Evolutionary conservation across 2,888 invertebrate species (phyloP).

Genomic region (Cheilosia grossa): DNA sequence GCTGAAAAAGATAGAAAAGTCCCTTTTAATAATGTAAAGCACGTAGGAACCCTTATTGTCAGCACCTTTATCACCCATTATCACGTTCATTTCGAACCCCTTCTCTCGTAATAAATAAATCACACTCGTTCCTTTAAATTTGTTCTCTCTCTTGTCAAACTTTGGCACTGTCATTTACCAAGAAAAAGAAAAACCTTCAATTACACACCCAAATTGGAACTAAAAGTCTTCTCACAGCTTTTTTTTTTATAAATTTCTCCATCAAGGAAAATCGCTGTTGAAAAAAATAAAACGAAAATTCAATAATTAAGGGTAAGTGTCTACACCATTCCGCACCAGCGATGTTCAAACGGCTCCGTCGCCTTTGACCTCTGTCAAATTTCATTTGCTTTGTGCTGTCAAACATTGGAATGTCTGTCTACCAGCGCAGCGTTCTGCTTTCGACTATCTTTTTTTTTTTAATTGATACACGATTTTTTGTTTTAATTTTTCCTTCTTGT

Average conservation of each 20-base stretch:
- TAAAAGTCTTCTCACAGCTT: no score
- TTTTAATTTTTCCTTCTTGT: conserved; percentile 11
- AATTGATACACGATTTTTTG: conserved; percentile 44
- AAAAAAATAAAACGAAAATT: background rate
- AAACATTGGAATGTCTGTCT: conserved; percentile 50
- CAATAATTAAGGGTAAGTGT: conserved; percentile 28
- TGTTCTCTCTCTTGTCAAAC: conserved; percentile 19
- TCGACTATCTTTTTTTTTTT: conserved; percentile 35
- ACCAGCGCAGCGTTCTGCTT: background rate
- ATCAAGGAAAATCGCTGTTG: conserved; percentile 9
- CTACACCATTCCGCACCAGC: conserved; percentile 20
- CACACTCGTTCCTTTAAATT: conserved; percentile 50
- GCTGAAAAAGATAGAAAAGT: background rate
- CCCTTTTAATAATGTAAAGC: conserved; percentile 59
- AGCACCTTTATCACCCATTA: conserved; percentile 69
- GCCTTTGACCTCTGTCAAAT: conserved; percentile 64
- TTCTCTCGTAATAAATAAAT: conserved; percentile 35
- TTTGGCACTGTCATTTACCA: conserved; percentile 32
- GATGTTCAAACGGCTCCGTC: conserved; percentile 37
- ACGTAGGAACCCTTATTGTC: conserved; percentile 69
- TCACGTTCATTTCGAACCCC: conserved; percentile 50
- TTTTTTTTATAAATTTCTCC: background rate
- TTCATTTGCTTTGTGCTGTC: conserved; percentile 49
- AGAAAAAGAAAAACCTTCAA: background rate
- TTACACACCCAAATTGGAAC: background rate